Conservation (phyloP, 1,140 invertebrate species). For the Pseudomyrmex cubaensis region DNA sequence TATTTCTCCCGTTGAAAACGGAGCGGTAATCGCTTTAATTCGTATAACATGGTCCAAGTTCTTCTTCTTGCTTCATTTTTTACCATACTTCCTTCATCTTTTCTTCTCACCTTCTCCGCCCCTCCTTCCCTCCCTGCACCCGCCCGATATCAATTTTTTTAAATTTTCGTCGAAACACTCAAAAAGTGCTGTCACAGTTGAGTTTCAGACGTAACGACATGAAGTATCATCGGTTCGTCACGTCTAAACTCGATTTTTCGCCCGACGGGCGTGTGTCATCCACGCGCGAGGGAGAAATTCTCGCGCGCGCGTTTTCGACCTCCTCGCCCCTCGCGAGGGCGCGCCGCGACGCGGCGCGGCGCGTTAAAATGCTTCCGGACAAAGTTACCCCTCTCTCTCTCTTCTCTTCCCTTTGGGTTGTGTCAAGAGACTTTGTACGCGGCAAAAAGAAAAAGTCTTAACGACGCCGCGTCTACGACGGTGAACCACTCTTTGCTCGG, state of each 20-base stretch:
- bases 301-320: neutral
- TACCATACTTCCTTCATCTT: too few relatives aligned
- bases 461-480: constrained; percentile 22
- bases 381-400: neutral
- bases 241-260: constrained; percentile 30
- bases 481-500: constrained; percentile 29
- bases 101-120: too few relatives aligned
- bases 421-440: neutral
- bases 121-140: neutral
- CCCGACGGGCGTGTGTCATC: neutral
- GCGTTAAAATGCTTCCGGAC: neutral
- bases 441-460: constrained; percentile 32
- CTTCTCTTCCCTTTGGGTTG: too few relatives aligned
- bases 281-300: constrained; percentile 18
- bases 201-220: neutral
- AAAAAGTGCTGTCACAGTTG: neutral
- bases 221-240: neutral
- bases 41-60: too few relatives aligned
- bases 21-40: too few relatives aligned
- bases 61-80: too few relatives aligned
- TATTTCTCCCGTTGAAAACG: too few relatives aligned
- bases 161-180: constrained; percentile 2
- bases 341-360: neutral
- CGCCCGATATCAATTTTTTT: constrained; percentile 1
- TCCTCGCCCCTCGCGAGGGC: too few relatives aligned